phyloP scores from a whole-genome alignment of 2,113 vertebrate genomes.

The Xenopus borealis region DNA sequence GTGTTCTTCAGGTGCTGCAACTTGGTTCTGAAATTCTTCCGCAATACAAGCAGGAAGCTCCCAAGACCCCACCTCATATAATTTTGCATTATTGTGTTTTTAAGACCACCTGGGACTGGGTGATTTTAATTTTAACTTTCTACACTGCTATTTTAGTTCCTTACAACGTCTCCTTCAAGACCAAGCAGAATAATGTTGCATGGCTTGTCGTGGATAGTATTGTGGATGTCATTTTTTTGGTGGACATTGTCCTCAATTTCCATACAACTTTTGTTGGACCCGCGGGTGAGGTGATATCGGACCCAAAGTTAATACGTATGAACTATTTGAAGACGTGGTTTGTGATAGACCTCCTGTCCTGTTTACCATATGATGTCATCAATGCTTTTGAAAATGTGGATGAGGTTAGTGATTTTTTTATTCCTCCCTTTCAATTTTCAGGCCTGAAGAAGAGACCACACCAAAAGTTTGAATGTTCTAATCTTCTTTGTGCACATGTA shows the following conservation, averaged over 20 bases:
- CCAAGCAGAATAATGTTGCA: conserved; percentile 95
- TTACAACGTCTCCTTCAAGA: conserved; percentile 97
- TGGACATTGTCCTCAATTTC: conserved; percentile 96
- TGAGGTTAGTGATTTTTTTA: conserved; percentile 81
- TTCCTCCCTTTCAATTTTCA: not conserved
- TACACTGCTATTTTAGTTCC: conserved; percentile 97
- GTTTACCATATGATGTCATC: conserved; percentile 95
- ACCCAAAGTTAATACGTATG: conserved; percentile 95
- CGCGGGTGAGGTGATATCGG: conserved; percentile 92
- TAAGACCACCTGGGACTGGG: conserved; percentile 98
- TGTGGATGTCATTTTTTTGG: conserved; percentile 94
- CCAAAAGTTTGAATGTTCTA: too few relatives aligned
- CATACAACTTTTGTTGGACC: conserved; percentile 96
- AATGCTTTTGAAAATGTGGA: conserved; percentile 97
- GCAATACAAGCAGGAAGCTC: conserved; percentile 96
- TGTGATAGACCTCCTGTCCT: conserved; percentile 94
- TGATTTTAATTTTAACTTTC: conserved; percentile 97
- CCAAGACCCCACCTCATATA: conserved; percentile 94
- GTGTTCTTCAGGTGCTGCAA: conserved; percentile 80
- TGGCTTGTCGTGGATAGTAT: conserved; percentile 97
- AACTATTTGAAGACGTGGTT: conserved; percentile 98
- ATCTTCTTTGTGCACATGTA: too few relatives aligned
- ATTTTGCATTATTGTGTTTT: conserved; percentile 97
- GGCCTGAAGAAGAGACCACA: too few relatives aligned
- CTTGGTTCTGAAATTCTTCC: conserved; percentile 94